These are phyloP conservation scores for Calypte anna DNA, from an alignment of 2,113 vertebrate species.

Conservation along the genomic window DNA sequence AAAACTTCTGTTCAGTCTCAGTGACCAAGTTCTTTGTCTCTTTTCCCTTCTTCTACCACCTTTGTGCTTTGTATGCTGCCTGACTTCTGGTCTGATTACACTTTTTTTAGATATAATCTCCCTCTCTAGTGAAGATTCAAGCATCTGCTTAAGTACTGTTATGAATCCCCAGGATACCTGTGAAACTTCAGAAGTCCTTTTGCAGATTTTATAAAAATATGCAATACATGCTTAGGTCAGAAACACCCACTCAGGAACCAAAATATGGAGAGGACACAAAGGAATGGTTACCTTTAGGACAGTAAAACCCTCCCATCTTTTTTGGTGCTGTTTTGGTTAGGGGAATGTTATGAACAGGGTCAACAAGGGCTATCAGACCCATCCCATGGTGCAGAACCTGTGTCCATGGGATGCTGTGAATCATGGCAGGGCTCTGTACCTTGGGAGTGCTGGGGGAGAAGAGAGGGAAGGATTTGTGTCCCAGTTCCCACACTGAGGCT, in stretches of 20 bases:
- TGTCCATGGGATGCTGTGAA: background rate
- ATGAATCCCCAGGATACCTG: background rate
- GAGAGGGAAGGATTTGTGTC: background rate
- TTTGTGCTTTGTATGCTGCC: background rate
- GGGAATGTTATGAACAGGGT: background rate
- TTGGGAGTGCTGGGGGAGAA: rapidly evolving
- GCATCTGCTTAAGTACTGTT: background rate
- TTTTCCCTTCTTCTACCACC: background rate
- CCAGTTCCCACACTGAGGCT: rapidly evolving
- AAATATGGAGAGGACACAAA: background rate
- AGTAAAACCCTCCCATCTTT: background rate
- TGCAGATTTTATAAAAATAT: background rate
- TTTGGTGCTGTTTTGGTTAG: background rate
- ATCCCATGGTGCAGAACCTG: rapidly evolving
- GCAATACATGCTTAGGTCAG: rapidly evolving
- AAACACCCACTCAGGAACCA: rapidly evolving
- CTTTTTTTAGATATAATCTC: background rate
- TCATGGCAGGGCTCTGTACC: background rate
- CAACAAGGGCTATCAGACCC: background rate
- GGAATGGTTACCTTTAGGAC: background rate
- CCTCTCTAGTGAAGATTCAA: background rate
- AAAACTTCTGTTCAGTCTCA: background rate
- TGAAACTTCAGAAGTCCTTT: background rate
- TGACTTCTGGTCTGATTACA: background rate
- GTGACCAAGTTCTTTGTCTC: background rate